Base-by-base conservation (phyloP, 2,113 vertebrate species). In the Dissostichus mawsoni region DNA sequence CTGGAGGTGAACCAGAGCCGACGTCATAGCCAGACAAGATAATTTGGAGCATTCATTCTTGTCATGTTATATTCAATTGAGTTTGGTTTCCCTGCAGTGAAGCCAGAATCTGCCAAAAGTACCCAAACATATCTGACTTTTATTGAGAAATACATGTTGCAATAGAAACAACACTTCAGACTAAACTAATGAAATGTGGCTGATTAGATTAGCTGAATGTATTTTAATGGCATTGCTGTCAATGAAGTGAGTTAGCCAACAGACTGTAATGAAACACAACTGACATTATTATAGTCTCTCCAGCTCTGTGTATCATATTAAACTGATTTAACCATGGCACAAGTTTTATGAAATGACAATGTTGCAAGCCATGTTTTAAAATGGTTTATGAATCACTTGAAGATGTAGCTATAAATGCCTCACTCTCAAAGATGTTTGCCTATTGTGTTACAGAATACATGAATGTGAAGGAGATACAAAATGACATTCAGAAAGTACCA, bases 201-300 rank as follows among this genome's bases (percentile, higher is more conserved):
- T 84, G 83, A 92, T 87, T 78, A 53, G 68, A 90, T 87, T 56
- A 74, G 70, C 57, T 71, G 18, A 41, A 85, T 88, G 36, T 71
- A 78, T 87, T 82, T 64, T 87, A 80, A 89, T 81, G 57, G 68
- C 36, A 23, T 44, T 41, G 23, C 57, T 87, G 70, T 79, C 77
- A 68, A 8, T 86, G 69, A 74, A 74, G 18, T 33, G 45, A 65
- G 59, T 78, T 29, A 71, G 17, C 18, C 44, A 47, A 67, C 66
- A 58, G 41, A 55, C 59, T 63, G 47, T 20, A 57, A 87, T 86
- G 69, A 88, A 82, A 69, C 68, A 67, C 64, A 78, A 81, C 86
- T 85, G 11, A 44, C 11, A 20, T 83, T 75, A 9, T 75, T 74
- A 83, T 17, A 25, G 17, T 20, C 51, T 44, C 11, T 69, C n/a